Evolutionary conservation across 2,113 vertebrate species (phyloP), one percentile per base, ranked within the genome.

Genomic region (Aegypius monachus): DNA sequence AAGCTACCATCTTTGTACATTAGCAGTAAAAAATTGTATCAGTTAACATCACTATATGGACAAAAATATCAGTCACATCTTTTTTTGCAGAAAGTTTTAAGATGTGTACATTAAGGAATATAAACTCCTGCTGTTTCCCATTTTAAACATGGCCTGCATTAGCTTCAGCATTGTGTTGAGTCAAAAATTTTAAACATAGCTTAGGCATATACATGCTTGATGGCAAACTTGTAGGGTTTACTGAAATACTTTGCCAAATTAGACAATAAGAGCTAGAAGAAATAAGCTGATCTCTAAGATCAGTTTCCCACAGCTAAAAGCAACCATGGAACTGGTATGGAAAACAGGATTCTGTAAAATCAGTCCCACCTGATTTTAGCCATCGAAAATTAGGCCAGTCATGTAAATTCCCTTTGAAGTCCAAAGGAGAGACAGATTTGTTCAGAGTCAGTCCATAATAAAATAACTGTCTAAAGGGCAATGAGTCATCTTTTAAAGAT

Each of bases 11-110:
- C 52, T 88, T 75, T 61, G 32, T n/a, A n/a, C 11, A 36, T 70
- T 10, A 71, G 15, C 61, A 75, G 16, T 40, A 82, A 71, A 27
- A 70, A 48, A 38, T 11, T 0, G 0, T 21, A 26, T n/a, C 65
- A 78, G 32, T 32, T 74, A 47, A 40, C 16, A 34, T 12, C 8
- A 3, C 12, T 70, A 7, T 21, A 26, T 18, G 47, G 63, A 58
- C 55, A 85, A 38, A 21, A 62, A 20, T 25, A 71, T 8, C 16
- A 38, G 48, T 50, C 43, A 17, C 8, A 26, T 3, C 2, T 40
- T 70, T 78, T 79, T 78, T 36, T 67, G 9, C 34, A 88, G 88
- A 62, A 78, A 52, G 62, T 27, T 7, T 6, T 66, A 58, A 40
- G 12, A 34, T 32, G 25, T 59, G 8, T 8, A 20, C 21, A 36